phyloP scores from a whole-genome alignment of 2,888 invertebrate species.

The Ischnura elegans region DNA sequence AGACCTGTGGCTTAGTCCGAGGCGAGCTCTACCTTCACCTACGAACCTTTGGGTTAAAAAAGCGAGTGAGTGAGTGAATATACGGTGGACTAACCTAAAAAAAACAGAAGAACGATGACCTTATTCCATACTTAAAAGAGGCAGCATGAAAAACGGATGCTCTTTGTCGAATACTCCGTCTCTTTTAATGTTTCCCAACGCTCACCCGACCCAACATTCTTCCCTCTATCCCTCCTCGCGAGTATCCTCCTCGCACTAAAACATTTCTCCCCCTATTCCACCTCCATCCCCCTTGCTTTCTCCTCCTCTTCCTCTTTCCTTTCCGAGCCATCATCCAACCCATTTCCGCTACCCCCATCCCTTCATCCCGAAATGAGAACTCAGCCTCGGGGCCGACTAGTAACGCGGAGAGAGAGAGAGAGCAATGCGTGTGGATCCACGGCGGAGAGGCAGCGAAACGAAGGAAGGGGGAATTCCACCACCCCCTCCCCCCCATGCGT shows the following conservation, averaged over 20 bases:
- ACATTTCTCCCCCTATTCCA: neutral
- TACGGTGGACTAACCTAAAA: too few species aligned
- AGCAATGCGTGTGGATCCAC: neutral
- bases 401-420: neutral
- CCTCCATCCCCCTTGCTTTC: neutral
- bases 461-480: neutral
- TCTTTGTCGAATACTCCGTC: too few species aligned
- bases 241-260: neutral
- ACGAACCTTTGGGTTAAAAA: too few species aligned
- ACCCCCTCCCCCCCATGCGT: neutral
- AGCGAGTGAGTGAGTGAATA: too few species aligned
- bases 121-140: too few species aligned
- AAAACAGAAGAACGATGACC: too few species aligned
- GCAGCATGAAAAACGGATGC: too few species aligned
- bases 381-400: neutral
- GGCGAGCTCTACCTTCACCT: too few species aligned
- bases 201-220: neutral
- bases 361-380: constrained; percentile 3
- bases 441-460: neutral
- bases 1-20: too few species aligned
- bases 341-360: neutral
- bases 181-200: too few species aligned
- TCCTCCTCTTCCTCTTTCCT: neutral
- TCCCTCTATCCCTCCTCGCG: neutral
- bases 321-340: neutral